Evolutionary conservation across 2,888 invertebrate species (phyloP).

Genomic region (Brachypalpus laphriformis): DNA sequence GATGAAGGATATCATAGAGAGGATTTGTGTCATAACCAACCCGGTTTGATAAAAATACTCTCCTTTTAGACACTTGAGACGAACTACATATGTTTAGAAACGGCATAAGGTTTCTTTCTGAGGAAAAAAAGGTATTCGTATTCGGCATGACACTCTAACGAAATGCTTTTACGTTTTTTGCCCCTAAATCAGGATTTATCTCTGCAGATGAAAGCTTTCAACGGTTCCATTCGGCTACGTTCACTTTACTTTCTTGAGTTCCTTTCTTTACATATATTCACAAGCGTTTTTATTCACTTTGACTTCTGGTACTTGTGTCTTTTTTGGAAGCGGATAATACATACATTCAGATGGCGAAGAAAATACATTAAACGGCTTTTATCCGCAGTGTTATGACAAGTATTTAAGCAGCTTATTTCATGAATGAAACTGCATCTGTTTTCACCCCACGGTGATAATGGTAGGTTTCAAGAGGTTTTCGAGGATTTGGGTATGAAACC

Average conservation of each 20-base stretch:
- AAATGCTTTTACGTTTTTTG: conserved; percentile 51
- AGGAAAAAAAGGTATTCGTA: conserved; percentile 14
- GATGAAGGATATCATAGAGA: conserved; percentile 24
- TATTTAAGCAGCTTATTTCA: conserved; percentile 37
- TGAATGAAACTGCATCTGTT: conserved; percentile 25
- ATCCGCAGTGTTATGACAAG: conserved; percentile 20
- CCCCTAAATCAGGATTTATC: conserved; percentile 55
- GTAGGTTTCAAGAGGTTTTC: neutral
- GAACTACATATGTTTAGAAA: conserved; percentile 16
- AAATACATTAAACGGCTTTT: conserved; percentile 36
- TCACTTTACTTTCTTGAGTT: conserved; percentile 4
- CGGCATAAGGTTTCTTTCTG: conserved; percentile 9
- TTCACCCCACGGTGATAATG: neutral
- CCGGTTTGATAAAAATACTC: neutral
- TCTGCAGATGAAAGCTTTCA: conserved; percentile 52
- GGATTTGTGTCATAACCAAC: conserved; percentile 24
- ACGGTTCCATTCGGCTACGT: conserved; percentile 24
- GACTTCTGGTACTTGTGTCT: conserved; percentile 12
- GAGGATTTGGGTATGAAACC: neutral
- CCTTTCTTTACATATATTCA: conserved; percentile 30
- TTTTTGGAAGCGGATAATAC: conserved; percentile 21
- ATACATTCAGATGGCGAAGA: conserved; percentile 18
- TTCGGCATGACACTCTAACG: conserved; percentile 18
- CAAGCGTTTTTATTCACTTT: conserved; percentile 38
- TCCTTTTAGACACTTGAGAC: conserved; percentile 12